Percentiles rank a stretch among this genome's conserved stretches.
phyloP scores from a whole-genome alignment of 2,888 invertebrate genomes.

The Acanthosoma haemorrhoidale region DNA sequence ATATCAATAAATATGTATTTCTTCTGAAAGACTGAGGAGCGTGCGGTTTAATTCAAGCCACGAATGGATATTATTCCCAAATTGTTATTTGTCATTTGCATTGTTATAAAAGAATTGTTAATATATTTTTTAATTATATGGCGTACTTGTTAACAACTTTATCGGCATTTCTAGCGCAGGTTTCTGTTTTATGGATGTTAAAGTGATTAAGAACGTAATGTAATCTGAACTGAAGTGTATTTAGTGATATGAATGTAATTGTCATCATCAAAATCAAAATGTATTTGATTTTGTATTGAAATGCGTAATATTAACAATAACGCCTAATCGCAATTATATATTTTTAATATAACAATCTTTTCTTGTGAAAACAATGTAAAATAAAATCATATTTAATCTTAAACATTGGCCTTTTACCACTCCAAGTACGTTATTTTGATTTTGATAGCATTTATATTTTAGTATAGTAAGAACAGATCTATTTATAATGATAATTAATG shows the following conservation, averaged over 20 bases:
- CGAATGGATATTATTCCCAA: background rate
- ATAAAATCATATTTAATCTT: background rate
- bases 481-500: too few species aligned
- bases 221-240: background rate
- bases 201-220: background rate
- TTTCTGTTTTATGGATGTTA: background rate
- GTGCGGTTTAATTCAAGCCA: background rate
- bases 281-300: background rate
- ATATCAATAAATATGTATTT: background rate
- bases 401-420: constrained; percentile 8
- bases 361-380: background rate
- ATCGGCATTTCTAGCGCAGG: background rate
- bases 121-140: background rate
- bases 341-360: constrained; percentile 6
- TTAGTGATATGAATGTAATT: constrained; percentile 2
- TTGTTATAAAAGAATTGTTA: background rate
- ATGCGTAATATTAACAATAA: constrained; percentile 4
- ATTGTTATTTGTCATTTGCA: background rate
- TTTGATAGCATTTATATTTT: background rate
- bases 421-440: background rate
- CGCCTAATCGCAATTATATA: constrained; percentile 8
- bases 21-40: background rate
- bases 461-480: background rate
- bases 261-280: background rate
- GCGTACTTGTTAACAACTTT: background rate